Conservation (phyloP, 64 coral and sea anemone genomes). For the Stichodactyla helianthus region DNA sequence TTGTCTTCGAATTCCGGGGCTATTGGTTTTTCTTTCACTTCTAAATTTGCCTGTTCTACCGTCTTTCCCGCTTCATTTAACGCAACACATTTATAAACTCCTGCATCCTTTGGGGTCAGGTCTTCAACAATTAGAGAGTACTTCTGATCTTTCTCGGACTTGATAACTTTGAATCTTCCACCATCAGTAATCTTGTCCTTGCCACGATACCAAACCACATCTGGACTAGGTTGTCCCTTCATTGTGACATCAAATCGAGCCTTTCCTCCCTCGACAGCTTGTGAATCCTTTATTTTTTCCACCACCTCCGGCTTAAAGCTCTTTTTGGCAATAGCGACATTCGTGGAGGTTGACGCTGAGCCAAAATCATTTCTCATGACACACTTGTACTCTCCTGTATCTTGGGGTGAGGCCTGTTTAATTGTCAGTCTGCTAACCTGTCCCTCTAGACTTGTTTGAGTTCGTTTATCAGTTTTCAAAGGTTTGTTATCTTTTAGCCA, state of each 20-base stretch:
- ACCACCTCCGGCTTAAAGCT: constrained; percentile 58
- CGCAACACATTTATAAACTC: constrained; percentile 60
- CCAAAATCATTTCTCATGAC: constrained; percentile 62
- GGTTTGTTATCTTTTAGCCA: constrained; percentile 66
- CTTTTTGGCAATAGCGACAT: constrained; percentile 54
- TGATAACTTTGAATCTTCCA: constrained; percentile 38
- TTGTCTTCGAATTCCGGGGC: constrained; percentile 67
- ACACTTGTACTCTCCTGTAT: constrained; percentile 71
- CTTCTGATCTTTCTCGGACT: constrained; percentile 32
- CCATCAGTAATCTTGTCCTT: constrained; percentile 52
- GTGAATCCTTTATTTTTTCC: constrained; percentile 55
- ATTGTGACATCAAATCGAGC: constrained; percentile 67
- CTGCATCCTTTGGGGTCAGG: constrained; percentile 38
- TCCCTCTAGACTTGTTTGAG: background rate
- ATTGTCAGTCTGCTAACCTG: constrained; percentile 16
- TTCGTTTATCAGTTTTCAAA: constrained; percentile 31
- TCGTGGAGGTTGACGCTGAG: background rate
- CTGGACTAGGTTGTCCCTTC: constrained; percentile 65
- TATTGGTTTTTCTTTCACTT: background rate
- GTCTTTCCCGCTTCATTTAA: constrained; percentile 55
- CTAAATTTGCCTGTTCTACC: constrained; percentile 24
- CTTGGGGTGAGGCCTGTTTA: constrained; percentile 4
- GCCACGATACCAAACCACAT: constrained; percentile 72
- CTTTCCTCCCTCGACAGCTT: constrained; percentile 70
- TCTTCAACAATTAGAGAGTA: constrained; percentile 53